phyloP scores from a whole-genome alignment of 2,113 vertebrate species.

The Ailuropoda melanoleuca region DNA sequence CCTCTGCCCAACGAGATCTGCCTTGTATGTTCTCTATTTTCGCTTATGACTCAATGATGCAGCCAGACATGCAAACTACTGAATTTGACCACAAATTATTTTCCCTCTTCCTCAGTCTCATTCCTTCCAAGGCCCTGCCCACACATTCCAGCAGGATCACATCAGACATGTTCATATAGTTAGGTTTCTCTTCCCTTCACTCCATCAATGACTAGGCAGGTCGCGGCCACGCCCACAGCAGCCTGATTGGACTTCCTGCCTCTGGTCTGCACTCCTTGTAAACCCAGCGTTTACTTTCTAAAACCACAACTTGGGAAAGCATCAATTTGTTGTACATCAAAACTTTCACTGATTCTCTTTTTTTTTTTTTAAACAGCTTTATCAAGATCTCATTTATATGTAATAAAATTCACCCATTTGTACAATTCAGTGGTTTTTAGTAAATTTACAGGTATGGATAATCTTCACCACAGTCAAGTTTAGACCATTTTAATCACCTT shows the following conservation, averaged over 20 bases:
- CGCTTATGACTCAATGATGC: fast-evolving
- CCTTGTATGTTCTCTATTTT: not conserved
- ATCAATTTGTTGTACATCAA: not conserved
- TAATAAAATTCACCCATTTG: not conserved
- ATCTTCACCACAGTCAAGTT: not conserved
- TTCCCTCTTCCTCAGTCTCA: not conserved
- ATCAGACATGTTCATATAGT: not conserved
- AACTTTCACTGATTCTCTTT: not conserved
- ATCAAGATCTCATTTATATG: not conserved
- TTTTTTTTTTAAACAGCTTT: not conserved
- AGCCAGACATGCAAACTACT: too few species aligned
- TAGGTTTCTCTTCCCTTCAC: not conserved
- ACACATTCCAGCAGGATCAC: not conserved
- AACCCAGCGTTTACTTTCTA: not conserved
- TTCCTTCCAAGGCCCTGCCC: not conserved
- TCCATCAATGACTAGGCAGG: too few species aligned
- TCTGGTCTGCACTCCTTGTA: not conserved
- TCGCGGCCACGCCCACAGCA: too few species aligned
- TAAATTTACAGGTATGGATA: not conserved
- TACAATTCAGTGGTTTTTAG: not conserved
- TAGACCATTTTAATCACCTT: not conserved
- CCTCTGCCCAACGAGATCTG: not conserved
- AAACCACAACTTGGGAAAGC: not conserved
- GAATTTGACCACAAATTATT: not conserved
- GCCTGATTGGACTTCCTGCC: not conserved